phyloP scores from a whole-genome alignment of 2,113 vertebrate genomes.

The Copsychus sechellarum region DNA sequence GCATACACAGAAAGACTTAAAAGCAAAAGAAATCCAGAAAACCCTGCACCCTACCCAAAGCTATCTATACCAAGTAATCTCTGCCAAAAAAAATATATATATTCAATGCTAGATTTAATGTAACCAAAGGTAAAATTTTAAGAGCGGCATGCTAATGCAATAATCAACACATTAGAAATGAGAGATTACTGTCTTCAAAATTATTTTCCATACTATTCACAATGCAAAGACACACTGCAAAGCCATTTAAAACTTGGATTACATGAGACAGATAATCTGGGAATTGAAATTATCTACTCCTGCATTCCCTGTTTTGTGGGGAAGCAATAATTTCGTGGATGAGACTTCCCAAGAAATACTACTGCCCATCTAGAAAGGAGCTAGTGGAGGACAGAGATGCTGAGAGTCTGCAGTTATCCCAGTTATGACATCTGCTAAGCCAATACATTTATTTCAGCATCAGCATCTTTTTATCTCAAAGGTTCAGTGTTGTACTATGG shows the following conservation, averaged over 20 bases:
- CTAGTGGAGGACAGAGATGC: neutral
- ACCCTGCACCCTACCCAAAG: neutral
- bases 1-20: neutral
- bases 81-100: neutral
- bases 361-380: neutral
- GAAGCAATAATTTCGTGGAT: neutral
- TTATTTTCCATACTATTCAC: neutral
- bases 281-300: neutral
- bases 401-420: neutral
- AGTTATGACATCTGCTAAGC: slow-evolving; percentile 15
- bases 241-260: neutral
- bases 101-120: neutral
- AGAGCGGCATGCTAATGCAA: neutral
- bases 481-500: neutral
- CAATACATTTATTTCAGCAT: neutral
- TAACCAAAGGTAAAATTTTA: neutral
- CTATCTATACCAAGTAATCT: neutral
- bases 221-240: neutral
- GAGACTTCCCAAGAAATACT: neutral
- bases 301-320: neutral
- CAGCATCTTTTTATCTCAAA: neutral
- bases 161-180: neutral
- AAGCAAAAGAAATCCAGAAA: neutral
- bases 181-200: neutral
- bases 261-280: neutral